phyloP scores from a whole-genome alignment of 1,140 invertebrate genomes.

The Zaprionus ornatus region DNA sequence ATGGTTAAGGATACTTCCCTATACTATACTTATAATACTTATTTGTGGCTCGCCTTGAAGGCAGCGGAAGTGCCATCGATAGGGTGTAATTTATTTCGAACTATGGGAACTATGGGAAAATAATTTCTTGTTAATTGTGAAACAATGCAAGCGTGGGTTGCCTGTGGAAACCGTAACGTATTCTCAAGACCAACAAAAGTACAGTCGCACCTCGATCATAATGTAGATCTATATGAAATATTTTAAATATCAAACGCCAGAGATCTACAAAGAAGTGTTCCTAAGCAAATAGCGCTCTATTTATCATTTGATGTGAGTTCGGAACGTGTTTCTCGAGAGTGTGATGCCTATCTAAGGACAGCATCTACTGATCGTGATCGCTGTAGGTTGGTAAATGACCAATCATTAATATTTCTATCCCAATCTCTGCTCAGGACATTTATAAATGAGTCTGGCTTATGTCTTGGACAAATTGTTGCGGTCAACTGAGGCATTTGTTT shows the following conservation, averaged over 20 bases:
- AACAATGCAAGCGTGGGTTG: slow-evolving; percentile 1
- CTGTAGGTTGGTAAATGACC: slow-evolving; percentile 57
- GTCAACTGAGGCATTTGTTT: slow-evolving; percentile 45
- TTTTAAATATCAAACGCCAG: background rate
- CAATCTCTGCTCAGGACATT: slow-evolving; percentile 61
- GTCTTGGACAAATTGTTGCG: slow-evolving; percentile 73
- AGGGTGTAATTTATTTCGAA: slow-evolving; percentile 17
- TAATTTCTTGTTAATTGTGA: background rate
- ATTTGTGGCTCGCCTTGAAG: slow-evolving; percentile 11
- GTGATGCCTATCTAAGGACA: slow-evolving; percentile 48
- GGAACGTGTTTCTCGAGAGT: slow-evolving; percentile 19
- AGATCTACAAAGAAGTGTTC: background rate
- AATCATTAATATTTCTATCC: slow-evolving; percentile 65
- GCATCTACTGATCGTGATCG: slow-evolving; percentile 23
- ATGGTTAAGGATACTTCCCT: slow-evolving; percentile 51
- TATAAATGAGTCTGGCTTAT: slow-evolving; percentile 78
- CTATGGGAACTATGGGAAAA: slow-evolving; percentile 30
- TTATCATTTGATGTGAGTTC: background rate
- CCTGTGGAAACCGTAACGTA: background rate
- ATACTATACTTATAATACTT: background rate
- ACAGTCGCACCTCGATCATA: background rate
- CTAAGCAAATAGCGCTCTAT: slow-evolving; percentile 5
- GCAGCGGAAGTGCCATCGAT: slow-evolving; percentile 37
- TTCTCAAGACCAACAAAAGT: background rate
- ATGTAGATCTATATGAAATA: background rate